Base-by-base conservation (phyloP, 2,888 invertebrate genomes). In the Dolichomitus sp. region DNA sequence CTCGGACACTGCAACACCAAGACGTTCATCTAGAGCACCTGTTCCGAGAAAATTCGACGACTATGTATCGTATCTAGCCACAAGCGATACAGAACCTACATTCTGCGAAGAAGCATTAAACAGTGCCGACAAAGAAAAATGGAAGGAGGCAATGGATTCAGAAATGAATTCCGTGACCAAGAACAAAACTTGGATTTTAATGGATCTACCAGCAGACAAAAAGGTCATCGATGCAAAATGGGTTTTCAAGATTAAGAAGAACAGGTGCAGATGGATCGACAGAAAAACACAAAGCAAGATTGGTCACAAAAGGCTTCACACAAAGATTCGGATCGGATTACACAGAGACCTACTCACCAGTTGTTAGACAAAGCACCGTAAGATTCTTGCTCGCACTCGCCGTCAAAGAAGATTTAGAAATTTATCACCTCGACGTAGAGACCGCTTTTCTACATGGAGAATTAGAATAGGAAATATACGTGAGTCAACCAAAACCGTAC, bases 281-380 rank as follows among this genome's bases (percentile, higher is more conserved):
- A 7, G 66, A 57, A 33, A 12, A 42, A 17, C n/a, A 66, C 37
- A 66, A 75, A 45, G 66, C 75, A 0, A 40, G 75, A 9, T 30
- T 75, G 2, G 63, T 42, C 4, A 87, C 87, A 1, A 87, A 86
- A 70, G 89, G 89, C 3, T 90, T 80, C 77, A 45, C 74, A 1
- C 90, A 90, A 63, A 61, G 66, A 48, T 40, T 79, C 33, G 88
- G 86, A 1, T 79, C 89, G 4, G 88, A 89, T 54, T 90, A 87
- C 72, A 66, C 84, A 4, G 88, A 88, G 63, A 89, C 87, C 5
- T 90, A 86, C 84, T 84, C 88, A 9, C 88, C 89, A 5, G 88
- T 89, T 1, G 83, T 88, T 5, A 68, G 86, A 50, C 81, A 85
- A 50, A 81, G 75, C 9, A 86, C 87, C 0, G 83, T 90, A n/a